Evolutionary conservation across 2,797 vertebrate species (phyloP), one percentile per base, ranked within the genome.

Genomic region (Anomalospiza imberbis): DNA sequence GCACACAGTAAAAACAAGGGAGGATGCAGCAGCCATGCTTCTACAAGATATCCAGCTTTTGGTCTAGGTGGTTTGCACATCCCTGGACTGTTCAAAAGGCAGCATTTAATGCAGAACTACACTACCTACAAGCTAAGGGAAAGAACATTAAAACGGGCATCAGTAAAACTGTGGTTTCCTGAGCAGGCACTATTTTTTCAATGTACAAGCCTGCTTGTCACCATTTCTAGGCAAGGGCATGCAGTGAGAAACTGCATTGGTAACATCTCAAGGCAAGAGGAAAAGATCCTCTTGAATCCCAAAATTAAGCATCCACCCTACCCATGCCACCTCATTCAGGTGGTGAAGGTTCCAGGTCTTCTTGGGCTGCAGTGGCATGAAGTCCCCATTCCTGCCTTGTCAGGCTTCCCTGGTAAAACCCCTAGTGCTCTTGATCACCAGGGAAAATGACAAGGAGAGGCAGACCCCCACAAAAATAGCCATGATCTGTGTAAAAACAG

Each of bases 321-420:
- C 6, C 26, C 45, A 29, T 10, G 9, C 53, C n/a, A 48, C 61
- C 58, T 84, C 0, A 0, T 21, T 72, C 3, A 3, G 20, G 54
- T 12, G 3, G 21, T n/a, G 19, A 58, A 66, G 31, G 48, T 78
- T 91, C 68, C 34, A 47, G 5, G 0, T 7, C 6, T 54, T 42
- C 48, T 55, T 3, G 0, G 31, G 44, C 34, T 78, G 32, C 29
- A 36, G 51, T 4, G 5, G 31, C n/a, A 79, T 7, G 0, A 58
- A 58, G 50, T 60, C 32, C 42, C 50, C 0, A 0, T 29, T 80
- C 19, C 47, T 5, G 0, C 70, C 42, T 75, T 2, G 1, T 8
- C 48, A 65, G 45, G 29, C 21, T 81, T 87, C 24, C 54, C 70
- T 7, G 0, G 58, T 3, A 2, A 92, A 92, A 78, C 1, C 17